Percentiles rank a stretch among this genome's conserved stretches.
Conservation (phyloP, 2,888 invertebrate genomes). For the Lydus trimaculatus region DNA sequence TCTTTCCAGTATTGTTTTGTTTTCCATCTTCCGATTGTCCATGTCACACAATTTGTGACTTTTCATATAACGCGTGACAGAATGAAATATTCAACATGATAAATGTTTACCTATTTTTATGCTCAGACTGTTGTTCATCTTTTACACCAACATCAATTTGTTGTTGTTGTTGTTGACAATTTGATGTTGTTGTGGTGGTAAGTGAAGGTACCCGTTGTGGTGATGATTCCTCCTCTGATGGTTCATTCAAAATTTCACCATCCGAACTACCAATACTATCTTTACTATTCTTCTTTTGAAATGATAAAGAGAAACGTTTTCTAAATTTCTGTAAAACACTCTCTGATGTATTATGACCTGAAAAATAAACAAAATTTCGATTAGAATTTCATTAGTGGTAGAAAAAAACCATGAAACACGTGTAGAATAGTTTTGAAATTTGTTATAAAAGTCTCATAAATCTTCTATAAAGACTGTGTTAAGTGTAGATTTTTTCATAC, state of each 20-base stretch:
- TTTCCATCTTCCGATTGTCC: too few relatives aligned
- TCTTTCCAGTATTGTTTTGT: too few relatives aligned
- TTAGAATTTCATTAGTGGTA: too few relatives aligned
- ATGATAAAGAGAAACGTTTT: constrained; percentile 71
- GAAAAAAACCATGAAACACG: not conserved
- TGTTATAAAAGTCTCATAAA: not conserved
- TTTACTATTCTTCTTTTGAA: constrained; percentile 64
- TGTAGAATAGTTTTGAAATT: too few relatives aligned
- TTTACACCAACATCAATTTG: constrained; percentile 40
- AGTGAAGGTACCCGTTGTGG: constrained; percentile 49
- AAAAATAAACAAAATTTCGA: constrained; percentile 23
- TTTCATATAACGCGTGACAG: not conserved
- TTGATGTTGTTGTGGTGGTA: constrained; percentile 38
- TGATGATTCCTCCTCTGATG: constrained; percentile 57
- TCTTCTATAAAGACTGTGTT: not conserved
- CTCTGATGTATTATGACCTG: constrained; percentile 53
- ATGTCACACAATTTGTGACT: not conserved
- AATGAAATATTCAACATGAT: not conserved
- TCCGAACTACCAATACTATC: constrained; percentile 57
- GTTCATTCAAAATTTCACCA: constrained; percentile 52
- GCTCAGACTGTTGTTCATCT: constrained; percentile 51
- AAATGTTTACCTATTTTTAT: constrained; percentile 54
- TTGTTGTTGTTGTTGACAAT: constrained; percentile 25
- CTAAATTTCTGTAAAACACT: constrained; percentile 75
- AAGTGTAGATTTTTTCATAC: not conserved